Base-by-base conservation (phyloP, 2,888 invertebrate genomes). In the Acanthosepion pharaonis region DNA sequence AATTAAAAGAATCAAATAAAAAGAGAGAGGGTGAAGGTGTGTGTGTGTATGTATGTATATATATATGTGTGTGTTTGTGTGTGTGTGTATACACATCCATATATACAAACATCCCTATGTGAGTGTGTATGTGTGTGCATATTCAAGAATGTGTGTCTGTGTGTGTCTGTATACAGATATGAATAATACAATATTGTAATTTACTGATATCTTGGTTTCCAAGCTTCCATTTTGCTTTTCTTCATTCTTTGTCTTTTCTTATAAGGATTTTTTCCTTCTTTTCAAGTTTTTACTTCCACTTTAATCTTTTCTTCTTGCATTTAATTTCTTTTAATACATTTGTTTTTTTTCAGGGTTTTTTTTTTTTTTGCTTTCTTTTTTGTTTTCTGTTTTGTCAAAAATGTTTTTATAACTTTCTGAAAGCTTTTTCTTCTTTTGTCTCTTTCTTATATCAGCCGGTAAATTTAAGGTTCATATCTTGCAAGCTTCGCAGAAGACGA, bases 401-500 rank as follows among this genome's bases (percentile, higher is more conserved):
- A 33, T 33, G 78, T 78, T n/a, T n/a, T n/a, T n/a, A 78, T 78
- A 78, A 78, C 78, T n/a, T 78, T 78, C 11, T 42, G 42, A n/a
- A 78, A 78, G 11, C 15, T 9, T n/a, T n/a, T 33, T n/a, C 78
- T n/a, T 78, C 78, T 11, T 78, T 78, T 18, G 8, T 33, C 33
- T 78, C n/a, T 33, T 78, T 18, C 15, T 33, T 33, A 33, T 9
- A 93, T 94, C 94, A 94, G 59, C 94, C 94, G 33, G 94, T 94
- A 42, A 94, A 94, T 91, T 94, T 94, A 20, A 95, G 94, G 64
- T 95, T 95, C 95, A 96, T 95, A 42, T 96, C 96, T 53, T 95
- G 95, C 25, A 96, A 92, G 95, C 96, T 96, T 42, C 96, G 95
- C 51, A 97, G 94, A 48, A 97, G 96, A 23, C 96, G 94, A 49